These are phyloP conservation scores for Colinus virginianus DNA, from an alignment of 2,113 vertebrate species.

Conservation along the genomic window DNA sequence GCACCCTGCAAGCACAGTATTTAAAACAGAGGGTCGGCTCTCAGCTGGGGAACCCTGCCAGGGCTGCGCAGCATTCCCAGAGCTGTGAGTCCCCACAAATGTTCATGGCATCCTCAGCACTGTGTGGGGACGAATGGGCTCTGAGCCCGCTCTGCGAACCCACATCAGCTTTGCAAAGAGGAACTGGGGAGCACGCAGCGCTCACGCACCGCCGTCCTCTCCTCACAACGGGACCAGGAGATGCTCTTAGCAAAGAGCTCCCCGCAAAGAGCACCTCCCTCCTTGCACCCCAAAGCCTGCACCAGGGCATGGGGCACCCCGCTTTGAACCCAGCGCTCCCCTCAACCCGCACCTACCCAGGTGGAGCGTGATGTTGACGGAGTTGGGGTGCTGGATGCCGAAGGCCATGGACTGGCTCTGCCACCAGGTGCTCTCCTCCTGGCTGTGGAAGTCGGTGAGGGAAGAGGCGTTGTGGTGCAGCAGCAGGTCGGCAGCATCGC, in stretches of 20 bases:
- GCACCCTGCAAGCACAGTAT: neutral
- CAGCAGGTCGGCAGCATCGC: conserved; percentile 76
- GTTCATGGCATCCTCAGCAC: neutral
- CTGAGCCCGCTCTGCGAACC: neutral
- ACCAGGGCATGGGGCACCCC: neutral
- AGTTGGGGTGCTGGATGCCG: conserved; percentile 89
- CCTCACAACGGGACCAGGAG: neutral
- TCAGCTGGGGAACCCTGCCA: neutral
- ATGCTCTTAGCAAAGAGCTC: fast-evolving
- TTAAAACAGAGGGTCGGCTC: neutral
- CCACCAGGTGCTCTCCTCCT: conserved; percentile 95
- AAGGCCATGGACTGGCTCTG: conserved; percentile 96
- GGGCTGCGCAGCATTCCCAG: neutral
- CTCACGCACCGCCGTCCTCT: neutral
- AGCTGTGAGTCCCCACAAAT: neutral
- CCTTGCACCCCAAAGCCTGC: neutral
- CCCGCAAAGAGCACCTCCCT: neutral
- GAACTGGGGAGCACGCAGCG: neutral
- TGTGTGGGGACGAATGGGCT: fast-evolving
- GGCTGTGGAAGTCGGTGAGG: conserved; percentile 93
- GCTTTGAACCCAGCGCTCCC: neutral
- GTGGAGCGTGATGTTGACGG: conserved; percentile 89
- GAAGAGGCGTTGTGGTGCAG: conserved; percentile 84
- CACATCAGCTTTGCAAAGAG: neutral
- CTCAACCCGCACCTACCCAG: conserved; percentile 77